Conservation (phyloP, 92 coral and sea anemone genomes). For the Umimayanthus chanpuru region DNA sequence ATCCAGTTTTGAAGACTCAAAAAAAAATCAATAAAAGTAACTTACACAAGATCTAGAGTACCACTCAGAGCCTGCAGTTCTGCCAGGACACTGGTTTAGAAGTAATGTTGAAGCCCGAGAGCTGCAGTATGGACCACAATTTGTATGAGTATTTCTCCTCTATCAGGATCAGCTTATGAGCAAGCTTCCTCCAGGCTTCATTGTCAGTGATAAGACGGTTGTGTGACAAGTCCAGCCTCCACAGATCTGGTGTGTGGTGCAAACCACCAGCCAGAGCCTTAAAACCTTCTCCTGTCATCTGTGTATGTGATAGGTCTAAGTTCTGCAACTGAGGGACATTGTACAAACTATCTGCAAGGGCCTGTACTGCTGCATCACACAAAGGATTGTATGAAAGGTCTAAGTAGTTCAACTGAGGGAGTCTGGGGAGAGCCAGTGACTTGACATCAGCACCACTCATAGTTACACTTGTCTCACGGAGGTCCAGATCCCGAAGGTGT, state of each 20-base stretch:
- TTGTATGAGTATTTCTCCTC: no score
- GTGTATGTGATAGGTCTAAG: neutral
- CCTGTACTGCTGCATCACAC: slow-evolving; percentile 27
- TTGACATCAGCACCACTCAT: neutral
- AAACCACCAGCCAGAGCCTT: slow-evolving; percentile 20
- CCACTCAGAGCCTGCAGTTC: neutral
- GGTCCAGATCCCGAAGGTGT: slow-evolving; percentile 9
- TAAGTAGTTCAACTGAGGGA: neutral
- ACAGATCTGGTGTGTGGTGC: slow-evolving; percentile 5
- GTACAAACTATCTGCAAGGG: neutral
- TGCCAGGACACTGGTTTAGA: neutral
- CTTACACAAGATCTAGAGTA: neutral
- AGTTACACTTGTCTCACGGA: neutral
- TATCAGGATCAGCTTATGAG: no score
- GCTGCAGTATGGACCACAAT: no score
- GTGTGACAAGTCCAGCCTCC: neutral
- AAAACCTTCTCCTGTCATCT: slow-evolving; percentile 12
- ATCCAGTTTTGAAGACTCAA: no score
- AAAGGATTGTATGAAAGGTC: neutral
- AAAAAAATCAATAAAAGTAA: neutral
- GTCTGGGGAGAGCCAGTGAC: neutral
- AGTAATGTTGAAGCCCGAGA: no score
- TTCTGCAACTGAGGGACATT: neutral
- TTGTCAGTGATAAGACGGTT: neutral
- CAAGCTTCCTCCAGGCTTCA: neutral